Evolutionary conservation across 2,888 invertebrate species (phyloP).

Genomic region (Dynastes hyllus): DNA sequence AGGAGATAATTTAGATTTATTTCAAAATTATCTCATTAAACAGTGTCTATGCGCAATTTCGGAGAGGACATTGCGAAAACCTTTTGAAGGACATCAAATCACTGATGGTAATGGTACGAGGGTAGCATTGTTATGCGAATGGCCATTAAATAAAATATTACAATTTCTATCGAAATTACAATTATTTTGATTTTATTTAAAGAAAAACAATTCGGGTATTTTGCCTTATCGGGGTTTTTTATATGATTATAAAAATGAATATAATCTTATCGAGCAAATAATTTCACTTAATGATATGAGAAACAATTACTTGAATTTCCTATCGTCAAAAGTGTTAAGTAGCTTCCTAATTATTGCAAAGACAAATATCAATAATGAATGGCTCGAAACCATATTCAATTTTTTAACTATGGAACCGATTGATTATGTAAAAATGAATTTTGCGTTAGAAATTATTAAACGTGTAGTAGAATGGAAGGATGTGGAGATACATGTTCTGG

Average conservation of each 20-base stretch:
- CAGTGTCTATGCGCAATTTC: conserved; percentile 87
- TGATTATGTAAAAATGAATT: conserved; percentile 84
- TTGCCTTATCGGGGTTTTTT: conserved; percentile 86
- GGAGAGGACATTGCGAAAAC: conserved; percentile 80
- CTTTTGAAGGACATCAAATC: conserved; percentile 79
- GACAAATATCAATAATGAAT: conserved; percentile 85
- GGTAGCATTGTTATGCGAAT: conserved; percentile 75
- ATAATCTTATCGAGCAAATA: conserved; percentile 88
- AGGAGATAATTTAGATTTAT: conserved; percentile 68
- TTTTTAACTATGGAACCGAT: conserved; percentile 80
- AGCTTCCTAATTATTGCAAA: conserved; percentile 89
- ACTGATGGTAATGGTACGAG: conserved; percentile 72
- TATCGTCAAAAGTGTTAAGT: conserved; percentile 86
- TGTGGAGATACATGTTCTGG: conserved; percentile 84
- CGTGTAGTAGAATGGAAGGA: conserved; percentile 93
- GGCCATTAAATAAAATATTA: conserved; percentile 80
- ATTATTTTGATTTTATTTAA: conserved; percentile 87
- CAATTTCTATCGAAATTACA: conserved; percentile 90
- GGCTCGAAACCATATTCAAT: conserved; percentile 85
- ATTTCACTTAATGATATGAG: conserved; percentile 85
- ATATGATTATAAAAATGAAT: conserved; percentile 86
- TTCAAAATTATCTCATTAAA: conserved; percentile 80
- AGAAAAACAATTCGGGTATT: conserved; percentile 87
- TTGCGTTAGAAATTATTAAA: conserved; percentile 88
- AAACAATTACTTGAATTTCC: conserved; percentile 87